phyloP scores from a whole-genome alignment of 2,888 invertebrate species.

The Candidula unifasciata region DNA sequence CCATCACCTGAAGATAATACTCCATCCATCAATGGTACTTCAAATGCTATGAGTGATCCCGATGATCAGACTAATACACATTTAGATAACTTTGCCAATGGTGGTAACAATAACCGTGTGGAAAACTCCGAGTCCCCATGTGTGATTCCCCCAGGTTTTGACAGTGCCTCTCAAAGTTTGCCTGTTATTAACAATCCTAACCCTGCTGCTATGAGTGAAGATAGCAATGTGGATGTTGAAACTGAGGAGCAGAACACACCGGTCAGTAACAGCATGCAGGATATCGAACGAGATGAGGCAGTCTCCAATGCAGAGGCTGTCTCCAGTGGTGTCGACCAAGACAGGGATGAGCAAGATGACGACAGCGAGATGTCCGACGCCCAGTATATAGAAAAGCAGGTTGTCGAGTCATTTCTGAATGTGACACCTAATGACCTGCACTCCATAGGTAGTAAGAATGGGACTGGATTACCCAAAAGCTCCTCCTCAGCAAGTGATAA shows the following conservation, averaged over 20 bases:
- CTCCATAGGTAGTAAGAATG: neutral
- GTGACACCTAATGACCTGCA: slow-evolving; percentile 33
- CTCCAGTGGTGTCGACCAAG: slow-evolving; percentile 4
- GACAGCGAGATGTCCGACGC: slow-evolving; percentile 32
- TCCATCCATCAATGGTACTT: slow-evolving; percentile 17
- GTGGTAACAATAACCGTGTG: slow-evolving; percentile 9
- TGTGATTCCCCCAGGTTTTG: slow-evolving; percentile 34
- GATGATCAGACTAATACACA: slow-evolving; percentile 30
- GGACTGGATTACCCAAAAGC: neutral
- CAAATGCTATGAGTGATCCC: slow-evolving; percentile 32
- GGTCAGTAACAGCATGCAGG: slow-evolving; percentile 20
- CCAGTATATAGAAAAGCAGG: slow-evolving; percentile 50
- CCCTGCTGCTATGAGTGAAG: slow-evolving; percentile 42
- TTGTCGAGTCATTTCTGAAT: slow-evolving; percentile 45
- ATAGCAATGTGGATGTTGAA: slow-evolving; percentile 50
- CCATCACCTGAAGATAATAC: slow-evolving; percentile 18
- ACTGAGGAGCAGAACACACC: slow-evolving; percentile 41
- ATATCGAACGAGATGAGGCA: slow-evolving; percentile 24
- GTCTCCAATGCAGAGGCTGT: slow-evolving; percentile 27
- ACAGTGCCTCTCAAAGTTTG: slow-evolving; percentile 20
- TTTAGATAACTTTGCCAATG: slow-evolving; percentile 32
- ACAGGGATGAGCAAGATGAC: slow-evolving; percentile 35
- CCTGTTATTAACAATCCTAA: slow-evolving; percentile 42
- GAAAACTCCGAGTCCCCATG: slow-evolving; percentile 18
- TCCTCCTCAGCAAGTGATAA: slow-evolving; percentile 26